Evolutionary conservation across 2,797 vertebrate species (phyloP).

Genomic region (Pangasius macronema): DNA sequence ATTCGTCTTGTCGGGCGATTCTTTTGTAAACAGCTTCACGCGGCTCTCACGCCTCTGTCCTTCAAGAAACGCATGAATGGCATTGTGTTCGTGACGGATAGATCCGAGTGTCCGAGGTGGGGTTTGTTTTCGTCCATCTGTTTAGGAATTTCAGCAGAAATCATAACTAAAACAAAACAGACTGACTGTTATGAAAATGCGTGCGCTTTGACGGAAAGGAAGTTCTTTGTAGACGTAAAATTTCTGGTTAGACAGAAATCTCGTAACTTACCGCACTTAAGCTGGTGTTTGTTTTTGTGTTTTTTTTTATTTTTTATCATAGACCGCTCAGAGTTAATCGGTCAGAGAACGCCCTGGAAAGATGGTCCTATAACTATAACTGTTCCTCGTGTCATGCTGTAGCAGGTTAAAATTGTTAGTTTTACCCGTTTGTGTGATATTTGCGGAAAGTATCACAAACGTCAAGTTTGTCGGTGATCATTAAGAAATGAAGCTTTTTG

Average conservation of each 20-base stretch:
- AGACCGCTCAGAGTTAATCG: background rate
- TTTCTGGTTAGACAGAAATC: too few species aligned
- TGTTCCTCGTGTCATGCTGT: background rate
- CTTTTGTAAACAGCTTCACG: conserved; percentile 20
- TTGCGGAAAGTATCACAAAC: too few species aligned
- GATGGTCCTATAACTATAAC: too few species aligned
- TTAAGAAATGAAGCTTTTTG: too few species aligned
- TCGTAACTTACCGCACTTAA: background rate
- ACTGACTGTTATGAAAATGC: too few species aligned
- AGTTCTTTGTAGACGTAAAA: background rate
- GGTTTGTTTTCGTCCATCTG: background rate
- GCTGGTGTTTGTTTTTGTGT: background rate
- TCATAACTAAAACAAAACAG: background rate
- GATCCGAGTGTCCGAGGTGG: background rate
- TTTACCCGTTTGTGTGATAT: background rate
- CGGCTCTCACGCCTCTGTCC: background rate
- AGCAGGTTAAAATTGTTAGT: background rate
- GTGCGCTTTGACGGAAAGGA: background rate
- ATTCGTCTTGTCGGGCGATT: conserved; percentile 10
- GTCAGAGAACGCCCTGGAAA: too few species aligned
- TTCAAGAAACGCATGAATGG: conserved; percentile 4
- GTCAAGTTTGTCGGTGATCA: too few species aligned
- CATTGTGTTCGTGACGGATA: background rate
- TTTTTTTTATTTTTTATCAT: background rate
- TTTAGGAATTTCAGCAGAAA: too few species aligned